Percentiles rank a stretch among this genome's conserved stretches.
These are phyloP conservation scores for Gobio occitaniae DNA, from an alignment of 2,797 vertebrate species.

Conservation along the genomic window DNA sequence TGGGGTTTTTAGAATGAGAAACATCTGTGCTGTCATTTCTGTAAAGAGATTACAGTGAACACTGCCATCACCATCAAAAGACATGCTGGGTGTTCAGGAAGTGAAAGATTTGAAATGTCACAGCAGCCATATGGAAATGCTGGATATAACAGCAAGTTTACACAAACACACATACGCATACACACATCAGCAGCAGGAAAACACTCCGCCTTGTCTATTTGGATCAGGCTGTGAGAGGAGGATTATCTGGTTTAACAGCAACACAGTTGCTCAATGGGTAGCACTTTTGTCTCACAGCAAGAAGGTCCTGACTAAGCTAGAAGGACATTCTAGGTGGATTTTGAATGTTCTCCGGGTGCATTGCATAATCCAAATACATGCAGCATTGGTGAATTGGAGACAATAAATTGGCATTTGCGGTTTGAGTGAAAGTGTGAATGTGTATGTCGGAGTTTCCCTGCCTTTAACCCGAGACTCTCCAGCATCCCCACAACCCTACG, in stretches of 20 bases:
- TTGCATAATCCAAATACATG: background rate
- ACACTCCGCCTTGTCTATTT: constrained; percentile 32
- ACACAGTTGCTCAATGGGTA: background rate
- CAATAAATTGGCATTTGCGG: background rate
- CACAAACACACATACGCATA: constrained; percentile 11
- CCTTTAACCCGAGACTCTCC: background rate
- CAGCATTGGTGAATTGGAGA: background rate
- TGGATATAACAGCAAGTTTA: constrained; percentile 13
- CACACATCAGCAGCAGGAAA: background rate
- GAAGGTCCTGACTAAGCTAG: background rate
- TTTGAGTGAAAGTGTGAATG: constrained; percentile 6
- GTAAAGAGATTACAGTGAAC: background rate
- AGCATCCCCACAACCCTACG: background rate
- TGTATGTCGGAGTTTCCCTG: background rate
- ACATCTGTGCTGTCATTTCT: constrained; percentile 25
- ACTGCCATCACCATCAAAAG: background rate
- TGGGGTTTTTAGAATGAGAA: background rate
- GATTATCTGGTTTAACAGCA: constrained; percentile 80
- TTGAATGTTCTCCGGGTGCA: background rate
- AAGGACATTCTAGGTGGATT: background rate
- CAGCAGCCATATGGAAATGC: constrained; percentile 36
- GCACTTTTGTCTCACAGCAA: background rate
- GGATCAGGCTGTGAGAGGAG: constrained; percentile 61
- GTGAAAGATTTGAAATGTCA: constrained; percentile 21
- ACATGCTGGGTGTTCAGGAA: constrained; percentile 8